Evolutionary conservation across 2,113 vertebrate species (phyloP), one percentile per base, ranked within the genome.

Genomic region (Chloropsis cyanopogon): DNA sequence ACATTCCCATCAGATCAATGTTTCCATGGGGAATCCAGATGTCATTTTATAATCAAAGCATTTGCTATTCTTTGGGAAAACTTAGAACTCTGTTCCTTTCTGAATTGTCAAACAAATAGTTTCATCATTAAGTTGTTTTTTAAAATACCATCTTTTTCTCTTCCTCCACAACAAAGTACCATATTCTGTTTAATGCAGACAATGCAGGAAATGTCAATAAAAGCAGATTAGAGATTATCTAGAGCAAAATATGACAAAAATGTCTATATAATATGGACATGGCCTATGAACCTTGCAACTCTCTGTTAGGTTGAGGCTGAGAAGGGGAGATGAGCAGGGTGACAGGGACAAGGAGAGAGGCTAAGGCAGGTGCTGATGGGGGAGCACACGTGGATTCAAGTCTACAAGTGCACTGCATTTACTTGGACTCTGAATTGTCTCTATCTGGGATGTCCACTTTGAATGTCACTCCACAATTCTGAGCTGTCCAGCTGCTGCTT

Each of bases 211-310:
- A 33, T 22, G 33, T 60, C 52, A 75, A 68, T 90, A 76, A 53
- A 76, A 76, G 24, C 14, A 47, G 44, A 52, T 26, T 10, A 18
- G 44, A 59, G 35, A 53, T 46, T 44, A 21, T 37, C n/a, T 83
- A 57, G 86, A 80, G 25, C 54, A 75, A 90, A 81, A 60, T 14
- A 64, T 13, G 61, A 26, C 39, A 64, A 47, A 87, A 70, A 75
- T 41, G 8, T 29, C 18, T 8, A 0, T 28, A 11, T 15, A 4
- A 0, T 9, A 12, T 4, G 5, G 52, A 44, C 3, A 1, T 29
- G 78, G 28, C n/a, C 46, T 66, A 2, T 35, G 39, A 46, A 42
- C 23, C 20, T 50, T 50, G 60, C 17, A 78, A 37, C 31, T 89
- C 12, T 41, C 29, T 64, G 5, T 23, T 35, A 10, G 29, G 24